These are phyloP conservation scores for Harpagifer antarcticus DNA, from an alignment of 2,797 vertebrate genomes.

Conservation along the genomic window DNA sequence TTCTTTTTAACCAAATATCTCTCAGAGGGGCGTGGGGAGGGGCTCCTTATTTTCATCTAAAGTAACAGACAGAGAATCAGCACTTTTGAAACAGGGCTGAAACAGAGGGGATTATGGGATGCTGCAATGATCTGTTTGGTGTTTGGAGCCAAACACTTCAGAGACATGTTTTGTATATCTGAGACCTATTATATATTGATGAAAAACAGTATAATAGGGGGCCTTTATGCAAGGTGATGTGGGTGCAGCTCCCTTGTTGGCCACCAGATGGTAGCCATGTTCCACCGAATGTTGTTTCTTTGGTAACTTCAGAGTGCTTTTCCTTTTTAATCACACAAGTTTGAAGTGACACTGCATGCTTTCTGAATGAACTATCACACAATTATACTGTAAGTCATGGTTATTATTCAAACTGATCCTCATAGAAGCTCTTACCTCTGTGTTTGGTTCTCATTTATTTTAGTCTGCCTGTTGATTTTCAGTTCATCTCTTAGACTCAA, in stretches of 20 bases:
- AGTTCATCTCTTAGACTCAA: neutral
- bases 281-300: conserved; percentile 38
- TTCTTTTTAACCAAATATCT: no score
- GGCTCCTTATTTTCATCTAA: no score
- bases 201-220: no score
- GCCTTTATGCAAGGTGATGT: neutral
- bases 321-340: neutral
- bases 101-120: no score
- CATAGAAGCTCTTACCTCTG: neutral
- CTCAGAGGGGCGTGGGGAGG: no score
- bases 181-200: no score
- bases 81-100: no score
- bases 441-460: conserved; percentile 6
- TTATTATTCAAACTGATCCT: conserved; percentile 25
- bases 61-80: no score
- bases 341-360: conserved; percentile 6
- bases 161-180: no score
- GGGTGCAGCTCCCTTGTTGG: neutral
- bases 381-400: neutral
- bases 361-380: conserved; percentile 1
- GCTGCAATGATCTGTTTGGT: no score
- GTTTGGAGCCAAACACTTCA: no score
- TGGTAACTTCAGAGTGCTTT: neutral
- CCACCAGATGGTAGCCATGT: conserved; percentile 59
- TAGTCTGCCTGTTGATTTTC: neutral